Base-by-base conservation (phyloP, 53 echinoderm and acorn worm genomes). In the Mesocentrotus franciscanus region DNA sequence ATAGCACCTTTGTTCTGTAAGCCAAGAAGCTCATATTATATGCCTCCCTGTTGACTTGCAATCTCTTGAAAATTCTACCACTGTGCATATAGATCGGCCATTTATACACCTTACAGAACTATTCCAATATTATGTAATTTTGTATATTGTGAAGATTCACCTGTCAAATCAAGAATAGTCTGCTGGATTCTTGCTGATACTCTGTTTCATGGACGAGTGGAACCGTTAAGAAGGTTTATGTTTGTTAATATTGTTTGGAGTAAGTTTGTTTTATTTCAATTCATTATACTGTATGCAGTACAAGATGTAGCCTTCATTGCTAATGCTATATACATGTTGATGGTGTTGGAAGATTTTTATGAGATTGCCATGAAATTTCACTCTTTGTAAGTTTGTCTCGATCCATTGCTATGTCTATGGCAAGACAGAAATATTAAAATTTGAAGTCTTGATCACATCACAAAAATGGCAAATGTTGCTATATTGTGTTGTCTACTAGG, bases 1-100 rank as follows among this genome's bases (percentile, higher is more conserved):
- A 87, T 87, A 12, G 87, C 4, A 56, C n/a, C 58, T 29, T 87
- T 87, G 87, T 87, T 87, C 87, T 58, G 29, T 87, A 58, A 87
- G 58, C 58, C 87, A 87, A 87, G 87, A 87, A 55, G 85, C 85
- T 85, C n/a, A 13, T 56, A n/a, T 84, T 49, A 2, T 1, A 57
- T 57, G 58, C 27, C 87, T 56, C 27, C 87, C 58, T 58, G 59
- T 87, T 87, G 58, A 58, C 56, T 34, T 26, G 27, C 17, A n/a
- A 27, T 58, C 87, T 26, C 26, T 57, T 56, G 10, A 58, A 56
- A 57, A 56, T 27, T 58, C 58, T 27, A 12, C 87, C 5, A 27
- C 29, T 87, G 57, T 87, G 57, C 56, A 87, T 26, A 58, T 49
- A 42, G 84, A 42, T 42, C 42, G n/a, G 58, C 32, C 32, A 30